Evolutionary conservation across 1,140 invertebrate genomes (phyloP).

Genomic region (Scaptomyza pallida): DNA sequence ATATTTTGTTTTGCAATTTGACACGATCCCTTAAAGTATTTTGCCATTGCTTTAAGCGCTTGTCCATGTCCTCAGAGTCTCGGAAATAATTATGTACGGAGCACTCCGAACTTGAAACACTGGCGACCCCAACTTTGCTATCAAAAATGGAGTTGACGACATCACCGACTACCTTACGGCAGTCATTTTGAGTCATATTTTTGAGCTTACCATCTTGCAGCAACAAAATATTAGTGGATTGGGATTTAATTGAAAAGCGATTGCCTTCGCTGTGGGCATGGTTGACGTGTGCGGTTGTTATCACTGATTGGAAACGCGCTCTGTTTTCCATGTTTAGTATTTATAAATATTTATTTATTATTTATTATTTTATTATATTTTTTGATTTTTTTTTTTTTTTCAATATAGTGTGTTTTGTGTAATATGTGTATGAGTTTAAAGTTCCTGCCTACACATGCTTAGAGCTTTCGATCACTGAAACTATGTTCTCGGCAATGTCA

Average conservation of each 20-base stretch:
- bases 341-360: background rate
- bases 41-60: conserved; percentile 64
- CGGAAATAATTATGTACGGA: background rate
- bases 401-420: no score
- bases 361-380: background rate
- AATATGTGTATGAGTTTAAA: background rate
- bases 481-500: conserved; percentile 58
- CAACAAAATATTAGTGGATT: background rate
- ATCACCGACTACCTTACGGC: conserved; percentile 27
- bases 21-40: conserved; percentile 47
- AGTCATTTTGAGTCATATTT: conserved; percentile 8
- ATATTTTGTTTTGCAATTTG: conserved; percentile 45
- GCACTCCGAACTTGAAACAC: conserved; percentile 23
- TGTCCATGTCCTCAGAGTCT: conserved; percentile 51
- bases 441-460: conserved; percentile 25
- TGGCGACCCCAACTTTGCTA: background rate
- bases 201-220: background rate
- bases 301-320: background rate
- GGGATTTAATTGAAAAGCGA: background rate
- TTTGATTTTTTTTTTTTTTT: background rate
- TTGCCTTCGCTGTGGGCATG: background rate
- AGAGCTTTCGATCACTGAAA: conserved; percentile 67
- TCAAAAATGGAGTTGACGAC: conserved; percentile 54
- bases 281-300: background rate
- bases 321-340: background rate